Evolutionary conservation across 2,113 vertebrate genomes (phyloP).

Genomic region (Mustela nigripes): DNA sequence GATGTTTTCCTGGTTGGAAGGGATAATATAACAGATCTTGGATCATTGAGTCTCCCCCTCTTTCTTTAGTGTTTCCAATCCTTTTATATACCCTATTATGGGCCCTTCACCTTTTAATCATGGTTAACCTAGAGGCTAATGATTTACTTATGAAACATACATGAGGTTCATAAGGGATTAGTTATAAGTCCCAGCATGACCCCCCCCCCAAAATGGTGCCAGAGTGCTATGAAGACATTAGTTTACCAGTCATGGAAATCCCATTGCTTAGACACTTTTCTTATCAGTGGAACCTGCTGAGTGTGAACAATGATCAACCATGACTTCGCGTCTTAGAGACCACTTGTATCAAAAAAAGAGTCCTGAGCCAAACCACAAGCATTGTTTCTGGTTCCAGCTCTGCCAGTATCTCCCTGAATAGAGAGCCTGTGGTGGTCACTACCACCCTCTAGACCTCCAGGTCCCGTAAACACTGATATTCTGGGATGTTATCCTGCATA

Average conservation of each 20-base stretch:
- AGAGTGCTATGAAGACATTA: neutral
- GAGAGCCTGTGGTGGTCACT: neutral
- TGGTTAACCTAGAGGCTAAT: neutral
- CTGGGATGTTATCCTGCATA: neutral
- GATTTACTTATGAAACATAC: neutral
- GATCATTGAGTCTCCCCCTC: neutral
- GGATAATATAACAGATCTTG: neutral
- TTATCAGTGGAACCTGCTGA: neutral
- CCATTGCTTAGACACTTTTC: neutral
- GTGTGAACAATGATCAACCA: neutral
- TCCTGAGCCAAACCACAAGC: neutral
- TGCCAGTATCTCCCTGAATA: neutral
- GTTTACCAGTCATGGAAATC: neutral
- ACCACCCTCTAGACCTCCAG: neutral
- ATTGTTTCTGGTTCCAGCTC: neutral
- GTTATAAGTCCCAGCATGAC: neutral
- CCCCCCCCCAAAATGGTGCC: neutral
- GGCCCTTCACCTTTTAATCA: neutral
- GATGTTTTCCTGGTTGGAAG: neutral
- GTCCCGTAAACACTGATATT: neutral
- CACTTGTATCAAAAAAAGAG: neutral
- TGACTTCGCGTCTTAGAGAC: neutral
- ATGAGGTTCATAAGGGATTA: neutral
- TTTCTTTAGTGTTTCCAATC: neutral
- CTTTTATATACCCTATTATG: neutral